phyloP scores from a whole-genome alignment of 2,113 vertebrate species.

The Epinephelus lanceolatus region DNA sequence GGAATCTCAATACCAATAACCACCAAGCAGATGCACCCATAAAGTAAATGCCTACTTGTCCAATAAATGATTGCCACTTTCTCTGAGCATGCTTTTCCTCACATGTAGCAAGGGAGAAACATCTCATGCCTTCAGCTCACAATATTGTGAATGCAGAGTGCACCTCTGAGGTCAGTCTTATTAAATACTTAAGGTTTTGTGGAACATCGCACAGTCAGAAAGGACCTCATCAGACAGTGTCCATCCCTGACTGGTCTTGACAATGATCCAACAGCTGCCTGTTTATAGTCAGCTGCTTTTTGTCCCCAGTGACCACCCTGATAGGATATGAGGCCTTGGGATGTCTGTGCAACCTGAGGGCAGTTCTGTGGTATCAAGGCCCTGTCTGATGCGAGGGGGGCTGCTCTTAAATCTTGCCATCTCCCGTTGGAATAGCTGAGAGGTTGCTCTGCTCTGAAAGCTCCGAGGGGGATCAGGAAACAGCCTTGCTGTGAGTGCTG shows the following conservation, averaged over 20 bases:
- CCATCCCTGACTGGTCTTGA: slow-evolving; percentile 18
- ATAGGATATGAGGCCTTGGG: slow-evolving; percentile 18
- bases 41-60: slow-evolving; percentile 35
- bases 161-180: slow-evolving; percentile 27
- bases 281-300: slow-evolving; percentile 49
- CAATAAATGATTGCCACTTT: slow-evolving; percentile 66
- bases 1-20: slow-evolving; percentile 28
- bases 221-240: slow-evolving; percentile 50
- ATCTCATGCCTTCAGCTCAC: not conserved
- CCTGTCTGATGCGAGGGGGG: not conserved
- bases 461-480: slow-evolving; percentile 46
- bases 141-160: slow-evolving; percentile 25
- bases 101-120: not conserved
- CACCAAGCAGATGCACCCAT: slow-evolving; percentile 46
- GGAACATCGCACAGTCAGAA: slow-evolving; percentile 24
- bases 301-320: slow-evolving; percentile 10
- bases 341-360: slow-evolving; percentile 30
- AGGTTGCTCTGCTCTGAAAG: slow-evolving; percentile 57
- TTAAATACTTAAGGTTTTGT: slow-evolving; percentile 42
- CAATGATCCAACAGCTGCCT: slow-evolving; percentile 62
- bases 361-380: slow-evolving; percentile 14
- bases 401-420: slow-evolving; percentile 44
- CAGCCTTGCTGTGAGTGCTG: slow-evolving; percentile 51
- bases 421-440: slow-evolving; percentile 48
- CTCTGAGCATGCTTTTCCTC: slow-evolving; percentile 31